phyloP scores from a whole-genome alignment of 2,797 vertebrate species.

The Cossypha niveicapilla region DNA sequence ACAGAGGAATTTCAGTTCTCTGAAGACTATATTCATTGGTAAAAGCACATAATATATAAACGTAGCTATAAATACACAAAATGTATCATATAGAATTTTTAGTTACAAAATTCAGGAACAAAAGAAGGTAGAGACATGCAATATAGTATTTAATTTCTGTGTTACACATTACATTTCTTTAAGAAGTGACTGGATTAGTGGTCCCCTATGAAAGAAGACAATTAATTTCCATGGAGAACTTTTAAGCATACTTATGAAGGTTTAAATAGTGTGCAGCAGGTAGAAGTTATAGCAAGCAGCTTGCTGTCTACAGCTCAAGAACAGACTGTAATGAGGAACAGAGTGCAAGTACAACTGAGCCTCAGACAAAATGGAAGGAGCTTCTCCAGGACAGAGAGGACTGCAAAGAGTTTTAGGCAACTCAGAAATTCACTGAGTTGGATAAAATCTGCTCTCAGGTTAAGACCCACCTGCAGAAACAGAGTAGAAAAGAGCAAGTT shows the following conservation, averaged over 20 bases:
- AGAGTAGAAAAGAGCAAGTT: background rate
- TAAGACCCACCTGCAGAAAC: background rate
- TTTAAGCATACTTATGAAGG: background rate
- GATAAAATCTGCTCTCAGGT: background rate
- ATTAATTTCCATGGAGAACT: background rate
- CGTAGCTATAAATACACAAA: accelerated
- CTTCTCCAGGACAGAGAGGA: background rate
- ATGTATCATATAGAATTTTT: background rate
- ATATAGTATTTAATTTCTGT: background rate
- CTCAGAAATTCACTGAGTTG: background rate
- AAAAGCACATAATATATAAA: accelerated
- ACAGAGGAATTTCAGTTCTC: background rate
- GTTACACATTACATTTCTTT: background rate
- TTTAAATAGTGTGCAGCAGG: background rate
- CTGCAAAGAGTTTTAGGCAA: background rate
- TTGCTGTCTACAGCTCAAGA: background rate
- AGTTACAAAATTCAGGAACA: background rate
- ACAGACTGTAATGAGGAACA: background rate
- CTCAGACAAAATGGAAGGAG: background rate
- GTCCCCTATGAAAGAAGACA: background rate
- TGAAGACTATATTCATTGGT: background rate
- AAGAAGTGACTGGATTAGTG: background rate
- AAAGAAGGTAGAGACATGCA: background rate
- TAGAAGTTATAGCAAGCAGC: background rate
- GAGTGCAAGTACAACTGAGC: background rate